phyloP scores from a whole-genome alignment of 2,113 vertebrate genomes.

The Thermophis baileyi region DNA sequence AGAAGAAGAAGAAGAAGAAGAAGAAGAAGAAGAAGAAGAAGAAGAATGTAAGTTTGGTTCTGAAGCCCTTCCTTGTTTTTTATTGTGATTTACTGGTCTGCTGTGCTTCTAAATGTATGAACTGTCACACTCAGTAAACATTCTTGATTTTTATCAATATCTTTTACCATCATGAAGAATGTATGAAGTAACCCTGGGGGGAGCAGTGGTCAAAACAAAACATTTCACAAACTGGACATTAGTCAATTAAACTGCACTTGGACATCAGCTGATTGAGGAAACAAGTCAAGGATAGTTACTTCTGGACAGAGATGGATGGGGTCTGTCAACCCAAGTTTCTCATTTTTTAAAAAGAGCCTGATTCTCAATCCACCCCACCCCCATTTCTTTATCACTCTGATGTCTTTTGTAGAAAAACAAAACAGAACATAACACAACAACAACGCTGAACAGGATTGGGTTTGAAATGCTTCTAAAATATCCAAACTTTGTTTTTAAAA shows the following conservation, averaged over 20 bases:
- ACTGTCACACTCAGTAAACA: background rate
- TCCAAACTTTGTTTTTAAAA: background rate
- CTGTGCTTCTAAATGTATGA: background rate
- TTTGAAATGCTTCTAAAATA: background rate
- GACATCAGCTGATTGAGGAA: background rate
- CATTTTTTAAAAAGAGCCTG: background rate
- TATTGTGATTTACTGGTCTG: background rate
- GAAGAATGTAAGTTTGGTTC: background rate
- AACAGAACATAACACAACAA: background rate
- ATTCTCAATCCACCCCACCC: background rate
- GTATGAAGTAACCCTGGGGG: background rate
- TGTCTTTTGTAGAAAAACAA: background rate
- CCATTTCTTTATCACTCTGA: background rate
- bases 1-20: too few species aligned
- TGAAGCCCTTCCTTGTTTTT: background rate
- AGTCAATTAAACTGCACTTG: background rate
- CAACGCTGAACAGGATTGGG: background rate
- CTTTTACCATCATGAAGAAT: background rate
- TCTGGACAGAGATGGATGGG: background rate
- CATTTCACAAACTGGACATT: background rate
- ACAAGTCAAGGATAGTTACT: background rate
- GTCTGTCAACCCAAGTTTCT: background rate
- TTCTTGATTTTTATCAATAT: background rate
- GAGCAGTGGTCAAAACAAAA: conserved; percentile 14
- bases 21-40: accelerated